These are phyloP conservation scores for Rhabdornis inornatus DNA, from an alignment of 2,113 vertebrate species.

Conservation along the genomic window DNA sequence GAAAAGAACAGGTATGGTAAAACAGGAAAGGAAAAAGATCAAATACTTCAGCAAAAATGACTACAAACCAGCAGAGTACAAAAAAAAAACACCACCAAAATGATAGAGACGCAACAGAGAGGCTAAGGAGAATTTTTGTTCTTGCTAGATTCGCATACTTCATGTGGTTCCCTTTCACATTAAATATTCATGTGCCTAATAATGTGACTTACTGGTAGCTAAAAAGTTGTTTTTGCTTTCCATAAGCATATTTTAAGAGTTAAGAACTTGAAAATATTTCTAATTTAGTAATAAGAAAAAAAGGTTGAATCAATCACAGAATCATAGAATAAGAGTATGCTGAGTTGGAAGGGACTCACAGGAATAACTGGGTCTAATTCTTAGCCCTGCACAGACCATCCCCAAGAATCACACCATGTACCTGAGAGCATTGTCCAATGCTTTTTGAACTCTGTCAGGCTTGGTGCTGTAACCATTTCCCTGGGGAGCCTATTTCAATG, in stretches of 20 bases:
- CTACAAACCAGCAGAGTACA: not conserved
- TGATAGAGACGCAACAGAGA: not conserved
- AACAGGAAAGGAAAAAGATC: not conserved
- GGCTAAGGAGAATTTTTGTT: not conserved
- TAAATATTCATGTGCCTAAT: not conserved
- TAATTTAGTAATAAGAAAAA: not conserved
- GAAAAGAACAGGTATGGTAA: not conserved
- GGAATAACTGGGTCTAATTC: not conserved
- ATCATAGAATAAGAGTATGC: not conserved
- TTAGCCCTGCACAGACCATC: not conserved
- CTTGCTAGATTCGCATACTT: not conserved
- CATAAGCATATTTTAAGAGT: not conserved
- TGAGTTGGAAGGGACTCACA: not conserved
- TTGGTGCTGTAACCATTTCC: not conserved
- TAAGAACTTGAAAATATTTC: not conserved
- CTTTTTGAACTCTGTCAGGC: not conserved
- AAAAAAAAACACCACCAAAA: not conserved
- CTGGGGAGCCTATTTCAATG: not conserved
- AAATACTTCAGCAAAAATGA: not conserved
- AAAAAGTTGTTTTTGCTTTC: not conserved
- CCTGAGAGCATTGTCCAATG: not conserved
- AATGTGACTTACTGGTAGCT: not conserved
- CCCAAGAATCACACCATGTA: not conserved
- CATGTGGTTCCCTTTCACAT: not conserved
- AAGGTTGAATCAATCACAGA: not conserved